Percentiles rank a stretch among this genome's conserved stretches.
Evolutionary conservation across 2,888 invertebrate species (phyloP).

Genomic region (Tortricodes alternella): DNA sequence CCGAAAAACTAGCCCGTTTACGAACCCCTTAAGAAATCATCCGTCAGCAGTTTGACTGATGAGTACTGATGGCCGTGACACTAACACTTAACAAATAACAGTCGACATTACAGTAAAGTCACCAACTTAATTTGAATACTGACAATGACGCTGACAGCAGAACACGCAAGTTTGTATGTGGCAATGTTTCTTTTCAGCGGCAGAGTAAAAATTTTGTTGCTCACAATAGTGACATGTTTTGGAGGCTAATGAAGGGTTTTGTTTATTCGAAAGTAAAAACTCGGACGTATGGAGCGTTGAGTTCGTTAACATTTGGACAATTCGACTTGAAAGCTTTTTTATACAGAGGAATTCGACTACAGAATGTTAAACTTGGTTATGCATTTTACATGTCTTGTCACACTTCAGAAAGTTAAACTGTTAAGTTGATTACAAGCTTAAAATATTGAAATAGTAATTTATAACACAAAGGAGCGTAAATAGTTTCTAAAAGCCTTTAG

Average conservation of each 20-base stretch:
- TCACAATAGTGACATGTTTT: neutral
- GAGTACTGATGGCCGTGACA: conserved; percentile 28
- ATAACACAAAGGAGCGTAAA: neutral
- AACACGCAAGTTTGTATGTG: neutral
- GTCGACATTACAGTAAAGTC: neutral
- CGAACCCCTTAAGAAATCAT: conserved; percentile 2
- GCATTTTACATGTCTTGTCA: neutral
- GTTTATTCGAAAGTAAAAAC: conserved; percentile 10
- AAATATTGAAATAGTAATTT: neutral
- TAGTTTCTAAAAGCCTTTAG: neutral
- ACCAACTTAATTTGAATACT: neutral
- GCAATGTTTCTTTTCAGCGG: neutral
- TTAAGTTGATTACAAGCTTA: neutral
- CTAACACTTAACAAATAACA: conserved; percentile 25
- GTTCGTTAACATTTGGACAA: conserved; percentile 12
- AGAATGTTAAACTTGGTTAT: conserved; percentile 7
- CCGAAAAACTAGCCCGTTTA: no score
- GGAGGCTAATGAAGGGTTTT: conserved; percentile 7
- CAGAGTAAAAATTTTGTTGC: neutral
- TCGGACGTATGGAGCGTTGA: neutral
- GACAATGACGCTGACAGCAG: neutral
- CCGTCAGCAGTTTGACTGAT: conserved; percentile 20
- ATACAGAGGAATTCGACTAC: neutral
- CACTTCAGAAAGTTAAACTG: neutral
- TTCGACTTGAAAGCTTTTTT: conserved; percentile 4